These are phyloP conservation scores for Calidris pugnax DNA, from an alignment of 2,113 vertebrate genomes.

Conservation along the genomic window DNA sequence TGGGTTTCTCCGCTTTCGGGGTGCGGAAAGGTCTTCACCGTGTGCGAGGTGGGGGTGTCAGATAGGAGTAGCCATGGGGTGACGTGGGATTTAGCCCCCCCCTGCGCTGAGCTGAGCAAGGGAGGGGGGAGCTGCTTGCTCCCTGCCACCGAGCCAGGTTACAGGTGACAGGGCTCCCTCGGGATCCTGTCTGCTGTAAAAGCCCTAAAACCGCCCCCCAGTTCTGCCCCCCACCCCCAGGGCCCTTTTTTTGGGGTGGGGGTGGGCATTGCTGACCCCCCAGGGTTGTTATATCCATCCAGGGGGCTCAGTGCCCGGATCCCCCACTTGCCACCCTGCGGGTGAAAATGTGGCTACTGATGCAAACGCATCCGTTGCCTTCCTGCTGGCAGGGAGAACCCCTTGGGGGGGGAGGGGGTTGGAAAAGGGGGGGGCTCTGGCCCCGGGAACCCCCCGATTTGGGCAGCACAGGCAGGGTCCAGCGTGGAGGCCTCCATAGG, in stretches of 20 bases:
- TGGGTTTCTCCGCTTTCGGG: too few species aligned
- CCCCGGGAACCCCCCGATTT: neutral
- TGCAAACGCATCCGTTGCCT: neutral
- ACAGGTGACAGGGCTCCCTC: neutral
- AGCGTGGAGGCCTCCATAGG: neutral
- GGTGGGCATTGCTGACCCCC: neutral
- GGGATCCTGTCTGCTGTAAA: neutral
- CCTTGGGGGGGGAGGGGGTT: neutral
- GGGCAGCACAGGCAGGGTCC: neutral
- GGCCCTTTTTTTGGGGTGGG: neutral
- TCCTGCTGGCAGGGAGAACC: neutral
- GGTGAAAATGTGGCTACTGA: neutral
- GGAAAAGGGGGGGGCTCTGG: neutral
- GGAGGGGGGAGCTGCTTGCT: too few species aligned
- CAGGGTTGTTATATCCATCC: fast-evolving
- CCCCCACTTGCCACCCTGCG: neutral
- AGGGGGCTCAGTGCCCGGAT: neutral
- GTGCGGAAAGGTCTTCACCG: too few species aligned
- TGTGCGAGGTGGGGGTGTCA: too few species aligned
- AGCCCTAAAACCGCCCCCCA: neutral
- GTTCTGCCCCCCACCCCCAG: neutral
- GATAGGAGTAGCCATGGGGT: too few species aligned
- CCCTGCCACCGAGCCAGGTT: neutral
- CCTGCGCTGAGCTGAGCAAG: too few species aligned
- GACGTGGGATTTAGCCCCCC: too few species aligned